Base-by-base conservation (phyloP, 2,113 vertebrate species). In the Xerus inauris region DNA sequence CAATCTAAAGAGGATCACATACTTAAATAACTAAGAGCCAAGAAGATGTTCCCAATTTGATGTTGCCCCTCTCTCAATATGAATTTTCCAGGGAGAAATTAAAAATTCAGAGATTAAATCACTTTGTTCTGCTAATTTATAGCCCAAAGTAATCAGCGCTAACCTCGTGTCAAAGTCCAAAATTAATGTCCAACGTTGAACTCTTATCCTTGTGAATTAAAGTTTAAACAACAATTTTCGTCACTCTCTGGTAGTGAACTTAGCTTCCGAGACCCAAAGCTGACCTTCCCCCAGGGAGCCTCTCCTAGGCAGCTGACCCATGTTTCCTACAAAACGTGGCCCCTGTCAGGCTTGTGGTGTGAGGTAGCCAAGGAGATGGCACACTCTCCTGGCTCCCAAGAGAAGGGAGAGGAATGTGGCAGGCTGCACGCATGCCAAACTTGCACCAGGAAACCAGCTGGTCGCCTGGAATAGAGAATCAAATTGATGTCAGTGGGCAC, bases 181-280 rank as follows among this genome's bases (percentile, higher is more conserved):
- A 96, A 87, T 95, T 81, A 72, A 77, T 6, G 19, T 62, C 54
- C 73, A 91, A 64, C 75, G 51, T 0, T 94, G 75, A 94, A 80
- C 67, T 87, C 76, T 82, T 59, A 73, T 14, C 30, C 65, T 59
- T 72, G 32, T 82, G 59, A 87, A 75, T 45, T 89, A 47, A 87
- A 92, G 87, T 94, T 96, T 94, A 97, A 95, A 96, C 79, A 82
- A 62, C 62, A 91, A 54, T 32, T 54, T 71, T 89, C 64, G 42
- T 47, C 73, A 89, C 38, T 91, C 75, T 47, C 69, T 83, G 42
- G 84, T 64, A 92, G 42, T 95, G 79, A 96, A 89, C 72, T 87
- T 89, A 86, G 90, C 32, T 95, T 93, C 94, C 45, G 32, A 38
- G 77, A 92, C 75, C 64, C 24, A 24, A 86, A 85, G 47, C 20